A percentile compares a stretch with the other conserved stretches of the same genome.
Conservation (phyloP, 2,113 vertebrate species). For the Actinemys pallida region DNA sequence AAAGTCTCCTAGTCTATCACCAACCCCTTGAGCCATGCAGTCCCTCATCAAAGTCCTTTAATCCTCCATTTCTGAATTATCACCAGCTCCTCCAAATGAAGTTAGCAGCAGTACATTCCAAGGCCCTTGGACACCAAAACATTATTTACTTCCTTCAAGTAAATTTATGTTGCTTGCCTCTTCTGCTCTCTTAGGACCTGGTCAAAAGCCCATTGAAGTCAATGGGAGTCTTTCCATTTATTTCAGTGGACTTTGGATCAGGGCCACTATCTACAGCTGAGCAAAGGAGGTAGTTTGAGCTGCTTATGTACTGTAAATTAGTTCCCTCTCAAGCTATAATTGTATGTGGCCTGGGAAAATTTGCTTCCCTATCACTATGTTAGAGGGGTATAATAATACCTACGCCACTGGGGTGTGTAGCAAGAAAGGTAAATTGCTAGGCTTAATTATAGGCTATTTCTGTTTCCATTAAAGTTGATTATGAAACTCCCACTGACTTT, state of each 20-base stretch:
- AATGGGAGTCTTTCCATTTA: not conserved
- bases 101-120: not conserved
- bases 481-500: not conserved
- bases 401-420: not conserved
- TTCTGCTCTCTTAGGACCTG: not conserved
- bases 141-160: not conserved
- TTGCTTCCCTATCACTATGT: not conserved
- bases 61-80: not conserved
- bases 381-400: not conserved
- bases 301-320: not conserved
- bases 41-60: not conserved
- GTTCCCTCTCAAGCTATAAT: not conserved
- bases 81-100: not conserved
- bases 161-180: not conserved
- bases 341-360: not conserved
- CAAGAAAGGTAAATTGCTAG: not conserved
- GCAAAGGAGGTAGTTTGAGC: not conserved
- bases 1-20: not conserved
- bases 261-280: not conserved
- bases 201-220: not conserved
- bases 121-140: not conserved
- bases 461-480: not conserved
- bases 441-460: not conserved
- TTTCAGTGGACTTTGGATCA: not conserved
- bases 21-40: not conserved